A percentile compares a stretch with the other conserved stretches of the same genome.
Conservation (phyloP, 2,888 invertebrate genomes). For the Zelleria hepariella region DNA sequence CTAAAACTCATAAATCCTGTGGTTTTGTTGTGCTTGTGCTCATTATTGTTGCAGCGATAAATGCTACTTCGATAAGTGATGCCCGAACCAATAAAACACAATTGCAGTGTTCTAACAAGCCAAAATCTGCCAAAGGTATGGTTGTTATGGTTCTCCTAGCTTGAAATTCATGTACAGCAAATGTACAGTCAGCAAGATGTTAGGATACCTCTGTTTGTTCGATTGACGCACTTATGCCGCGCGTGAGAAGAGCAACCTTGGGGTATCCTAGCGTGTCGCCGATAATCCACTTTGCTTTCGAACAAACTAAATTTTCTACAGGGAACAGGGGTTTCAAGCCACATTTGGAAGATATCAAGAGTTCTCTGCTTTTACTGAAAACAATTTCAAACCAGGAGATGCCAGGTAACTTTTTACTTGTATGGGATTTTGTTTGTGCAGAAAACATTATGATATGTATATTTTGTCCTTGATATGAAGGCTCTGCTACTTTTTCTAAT, state of each 20-base stretch:
- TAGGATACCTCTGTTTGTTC: too few species aligned
- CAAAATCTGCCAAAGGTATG: neutral
- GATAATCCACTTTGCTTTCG: too few species aligned
- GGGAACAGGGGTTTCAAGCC: slow-evolving; percentile 33
- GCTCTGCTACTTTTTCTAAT: too few species aligned
- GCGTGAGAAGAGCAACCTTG: neutral
- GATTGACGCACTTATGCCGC: too few species aligned
- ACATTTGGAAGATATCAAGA: slow-evolving; percentile 52
- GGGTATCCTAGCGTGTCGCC: too few species aligned
- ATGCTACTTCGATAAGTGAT: neutral
- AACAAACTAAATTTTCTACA: neutral
- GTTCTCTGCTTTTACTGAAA: neutral
- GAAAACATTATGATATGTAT: too few species aligned
- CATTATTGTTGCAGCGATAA: neutral
- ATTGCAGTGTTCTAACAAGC: neutral
- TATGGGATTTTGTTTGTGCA: too few species aligned
- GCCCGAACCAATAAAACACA: neutral
- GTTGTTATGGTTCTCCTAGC: neutral
- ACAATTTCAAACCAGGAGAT: neutral
- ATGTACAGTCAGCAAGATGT: too few species aligned
- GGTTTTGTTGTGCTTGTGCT: neutral
- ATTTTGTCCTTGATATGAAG: too few species aligned
- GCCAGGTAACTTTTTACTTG: too few species aligned
- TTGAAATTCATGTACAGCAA: too few species aligned
- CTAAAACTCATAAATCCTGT: too few species aligned